Percentiles rank a stretch among this genome's conserved stretches.
Conservation (phyloP, 2,888 invertebrate genomes). For the Ichneumoninae sp. region DNA sequence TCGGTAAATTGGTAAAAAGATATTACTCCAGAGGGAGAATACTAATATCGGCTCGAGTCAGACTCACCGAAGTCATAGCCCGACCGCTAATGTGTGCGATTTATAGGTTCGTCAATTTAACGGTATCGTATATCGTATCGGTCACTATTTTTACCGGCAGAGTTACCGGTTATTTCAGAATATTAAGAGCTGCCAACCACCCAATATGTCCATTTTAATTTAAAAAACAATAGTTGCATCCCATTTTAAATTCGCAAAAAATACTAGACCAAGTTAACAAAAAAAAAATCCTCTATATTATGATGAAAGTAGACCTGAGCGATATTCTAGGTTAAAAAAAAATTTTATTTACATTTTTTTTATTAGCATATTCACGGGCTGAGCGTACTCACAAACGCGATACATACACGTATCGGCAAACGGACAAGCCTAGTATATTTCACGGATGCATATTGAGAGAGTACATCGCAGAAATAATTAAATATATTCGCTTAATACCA, state of each 20-base stretch:
- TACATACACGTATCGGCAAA: too few species aligned
- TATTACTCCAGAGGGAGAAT: constrained; percentile 22
- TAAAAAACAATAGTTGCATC: neutral
- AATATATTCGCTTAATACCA: too few species aligned
- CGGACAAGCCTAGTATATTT: too few species aligned
- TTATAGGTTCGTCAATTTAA: constrained; percentile 28
- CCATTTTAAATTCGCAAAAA: neutral
- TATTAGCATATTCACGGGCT: too few species aligned
- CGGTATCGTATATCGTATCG: neutral
- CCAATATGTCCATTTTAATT: neutral
- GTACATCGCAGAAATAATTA: too few species aligned
- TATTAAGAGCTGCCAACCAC: neutral
- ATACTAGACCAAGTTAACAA: neutral
- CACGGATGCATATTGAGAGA: too few species aligned
- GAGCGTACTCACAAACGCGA: too few species aligned
- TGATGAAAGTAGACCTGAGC: neutral
- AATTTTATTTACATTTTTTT: too few species aligned
- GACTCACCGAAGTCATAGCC: neutral
- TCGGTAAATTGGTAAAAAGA: constrained; percentile 54
- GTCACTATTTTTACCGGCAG: neutral
- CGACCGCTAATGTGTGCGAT: neutral
- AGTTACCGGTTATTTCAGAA: neutral
- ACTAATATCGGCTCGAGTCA: constrained; percentile 13
- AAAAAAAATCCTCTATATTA: neutral
- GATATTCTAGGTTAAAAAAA: too few species aligned